phyloP scores from a whole-genome alignment of 2,113 vertebrate genomes.

The Sarotherodon lohbergeri region DNA sequence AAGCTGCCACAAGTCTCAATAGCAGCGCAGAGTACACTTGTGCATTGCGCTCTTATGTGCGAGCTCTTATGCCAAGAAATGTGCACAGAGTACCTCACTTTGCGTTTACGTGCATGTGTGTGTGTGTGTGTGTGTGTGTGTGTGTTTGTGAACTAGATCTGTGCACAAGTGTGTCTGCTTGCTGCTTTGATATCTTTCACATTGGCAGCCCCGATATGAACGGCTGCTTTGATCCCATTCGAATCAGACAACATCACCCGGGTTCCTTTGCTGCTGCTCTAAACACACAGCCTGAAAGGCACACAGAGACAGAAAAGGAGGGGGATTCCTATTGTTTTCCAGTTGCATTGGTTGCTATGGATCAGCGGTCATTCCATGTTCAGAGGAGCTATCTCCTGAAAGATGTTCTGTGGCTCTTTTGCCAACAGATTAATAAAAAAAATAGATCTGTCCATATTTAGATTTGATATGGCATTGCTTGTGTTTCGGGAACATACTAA shows the following conservation, averaged over 20 bases:
- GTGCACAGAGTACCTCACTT: neutral
- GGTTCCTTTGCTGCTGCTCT: constrained; percentile 28
- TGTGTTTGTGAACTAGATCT: neutral
- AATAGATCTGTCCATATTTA: neutral
- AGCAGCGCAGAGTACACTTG: neutral
- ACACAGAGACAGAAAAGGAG: neutral
- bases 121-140: neutral
- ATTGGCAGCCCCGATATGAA: constrained; percentile 27
- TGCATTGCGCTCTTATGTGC: neutral
- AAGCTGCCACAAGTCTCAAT: neutral
- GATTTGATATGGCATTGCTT: neutral
- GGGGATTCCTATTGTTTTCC: neutral
- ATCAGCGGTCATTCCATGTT: neutral
- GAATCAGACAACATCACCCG: constrained; percentile 27
- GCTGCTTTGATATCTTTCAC: constrained; percentile 32
- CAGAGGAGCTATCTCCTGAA: neutral
- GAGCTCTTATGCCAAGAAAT: neutral
- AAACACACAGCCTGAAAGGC: constrained; percentile 43
- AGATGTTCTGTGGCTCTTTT: neutral
- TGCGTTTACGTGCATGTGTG: neutral
- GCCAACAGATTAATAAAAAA: neutral
- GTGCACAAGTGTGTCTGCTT: neutral
- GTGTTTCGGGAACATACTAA: neutral
- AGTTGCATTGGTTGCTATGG: neutral
- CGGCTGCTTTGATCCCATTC: constrained; percentile 55